A percentile compares a stretch with the other conserved stretches of the same genome.
phyloP scores from a whole-genome alignment of 2,888 invertebrate genomes.

The Terebella lapidaria region DNA sequence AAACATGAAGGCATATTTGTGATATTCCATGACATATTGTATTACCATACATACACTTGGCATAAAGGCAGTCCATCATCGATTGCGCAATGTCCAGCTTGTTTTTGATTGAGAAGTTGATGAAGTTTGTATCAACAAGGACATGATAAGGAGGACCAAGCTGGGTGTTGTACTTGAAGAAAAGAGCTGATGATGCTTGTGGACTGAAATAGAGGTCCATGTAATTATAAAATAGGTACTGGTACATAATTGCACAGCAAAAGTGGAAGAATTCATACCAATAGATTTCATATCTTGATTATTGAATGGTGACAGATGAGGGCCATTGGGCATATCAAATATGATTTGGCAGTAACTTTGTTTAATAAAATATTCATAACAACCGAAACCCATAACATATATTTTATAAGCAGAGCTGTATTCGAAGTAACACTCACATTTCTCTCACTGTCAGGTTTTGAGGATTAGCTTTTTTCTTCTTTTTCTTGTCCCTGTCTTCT shows the following conservation, averaged over 20 bases:
- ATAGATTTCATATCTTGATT: background rate
- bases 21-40: too few species aligned
- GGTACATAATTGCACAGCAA: too few species aligned
- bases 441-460: slow-evolving; percentile 72
- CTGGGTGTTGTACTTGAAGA: slow-evolving; percentile 96
- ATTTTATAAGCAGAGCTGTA: too few species aligned
- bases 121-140: slow-evolving; percentile 94
- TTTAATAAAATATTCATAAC: background rate
- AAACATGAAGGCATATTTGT: too few species aligned
- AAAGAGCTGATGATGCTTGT: slow-evolving; percentile 75
- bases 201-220: slow-evolving; percentile 33
- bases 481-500: slow-evolving; percentile 62
- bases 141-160: slow-evolving; percentile 97
- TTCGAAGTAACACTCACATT: slow-evolving; percentile 61
- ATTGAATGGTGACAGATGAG: too few species aligned
- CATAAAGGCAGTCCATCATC: slow-evolving; percentile 99
- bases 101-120: slow-evolving; percentile 96
- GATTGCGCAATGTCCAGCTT: slow-evolving; percentile 93
- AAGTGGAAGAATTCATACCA: too few species aligned
- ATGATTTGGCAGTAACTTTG: background rate
- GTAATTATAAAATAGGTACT: background rate
- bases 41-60: too few species aligned
- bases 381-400: too few species aligned
- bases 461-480: slow-evolving; percentile 68
- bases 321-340: too few species aligned